Evolutionary conservation across 2,888 invertebrate genomes (phyloP), one percentile per base, ranked within the genome.

Genomic region (Rotaria sp.): DNA sequence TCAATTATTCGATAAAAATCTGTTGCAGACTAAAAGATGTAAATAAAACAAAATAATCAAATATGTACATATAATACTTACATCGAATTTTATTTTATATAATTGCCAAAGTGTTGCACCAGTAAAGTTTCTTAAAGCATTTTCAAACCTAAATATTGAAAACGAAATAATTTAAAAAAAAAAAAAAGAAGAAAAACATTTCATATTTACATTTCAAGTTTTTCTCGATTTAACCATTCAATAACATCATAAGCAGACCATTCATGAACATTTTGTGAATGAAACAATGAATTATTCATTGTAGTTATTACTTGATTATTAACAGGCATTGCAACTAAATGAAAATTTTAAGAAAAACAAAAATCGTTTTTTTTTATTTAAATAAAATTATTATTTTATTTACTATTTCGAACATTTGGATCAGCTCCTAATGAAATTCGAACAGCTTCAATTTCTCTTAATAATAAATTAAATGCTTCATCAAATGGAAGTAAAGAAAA

Each of bases 71-170:
- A 26, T 2, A 24, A 3, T n/a, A n/a, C 45, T 80, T 80, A 80
- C 80, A 41, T 80, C 45, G 1, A 24, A 45, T 80, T 80, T 80
- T 13, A 80, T 80, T 80, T 80, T 80, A 45, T 80, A 80, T 15
- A 80, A 80, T 80, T 80, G 80, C 80, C 80, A 80, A 13, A 80
- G 45, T 80, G 45, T 45, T 45, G 26, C n/a, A 45, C 80, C 80
- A 45, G 41, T 80, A 45, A 80, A 80, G n/a, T 80, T 24, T 26
- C n/a, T 41, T n/a, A 80, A 45, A 13, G 24, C 11, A n/a, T 80
- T 10, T 45, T 80, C 45, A 80, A 80, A 80, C 10, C 80, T 80
- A 80, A 41, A 80, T 13, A 15, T n/a, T 2, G 1, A 10, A 21
- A 75, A 45, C n/a, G 30, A 30, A 67, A 67, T 30, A 30, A 67